Percentiles rank a stretch among this genome's conserved stretches.
These are phyloP conservation scores for Drosophila atripex DNA, from an alignment of 2,888 invertebrate genomes.

Conservation along the genomic window DNA sequence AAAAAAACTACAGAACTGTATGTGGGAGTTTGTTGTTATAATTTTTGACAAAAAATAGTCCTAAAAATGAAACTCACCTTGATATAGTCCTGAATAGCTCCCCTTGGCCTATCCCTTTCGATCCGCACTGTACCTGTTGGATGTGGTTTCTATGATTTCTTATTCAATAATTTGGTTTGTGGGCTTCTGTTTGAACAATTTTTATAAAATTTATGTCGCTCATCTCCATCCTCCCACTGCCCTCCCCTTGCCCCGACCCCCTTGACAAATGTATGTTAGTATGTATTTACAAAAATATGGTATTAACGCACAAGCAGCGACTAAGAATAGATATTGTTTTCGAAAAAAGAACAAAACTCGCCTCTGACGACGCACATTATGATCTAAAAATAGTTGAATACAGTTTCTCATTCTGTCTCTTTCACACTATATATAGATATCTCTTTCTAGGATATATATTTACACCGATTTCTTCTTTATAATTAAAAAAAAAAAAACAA, in stretches of 20 bases:
- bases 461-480: not conserved
- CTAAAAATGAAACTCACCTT: not conserved
- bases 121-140: constrained; percentile 24
- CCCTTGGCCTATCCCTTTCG: not conserved
- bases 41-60: no score
- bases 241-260: not conserved
- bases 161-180: constrained; percentile 36
- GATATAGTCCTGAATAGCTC: not conserved
- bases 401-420: not conserved
- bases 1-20: no score
- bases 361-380: constrained; percentile 74
- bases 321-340: constrained; percentile 74
- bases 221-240: not conserved
- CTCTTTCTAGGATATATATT: not conserved
- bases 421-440: not conserved
- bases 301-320: constrained; percentile 75
- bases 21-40: not conserved
- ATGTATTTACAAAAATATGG: constrained; percentile 66
- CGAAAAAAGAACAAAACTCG: constrained; percentile 60
- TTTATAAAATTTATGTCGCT: constrained; percentile 43
- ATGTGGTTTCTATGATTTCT: constrained; percentile 2
- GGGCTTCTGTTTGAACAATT: constrained; percentile 34
- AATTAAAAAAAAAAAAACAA: no score
- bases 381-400: constrained; percentile 61
- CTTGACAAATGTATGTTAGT: constrained; percentile 33